These are phyloP conservation scores for Trachelus stipa DNA, from an alignment of 2,888 invertebrate genomes.

Conservation along the genomic window DNA sequence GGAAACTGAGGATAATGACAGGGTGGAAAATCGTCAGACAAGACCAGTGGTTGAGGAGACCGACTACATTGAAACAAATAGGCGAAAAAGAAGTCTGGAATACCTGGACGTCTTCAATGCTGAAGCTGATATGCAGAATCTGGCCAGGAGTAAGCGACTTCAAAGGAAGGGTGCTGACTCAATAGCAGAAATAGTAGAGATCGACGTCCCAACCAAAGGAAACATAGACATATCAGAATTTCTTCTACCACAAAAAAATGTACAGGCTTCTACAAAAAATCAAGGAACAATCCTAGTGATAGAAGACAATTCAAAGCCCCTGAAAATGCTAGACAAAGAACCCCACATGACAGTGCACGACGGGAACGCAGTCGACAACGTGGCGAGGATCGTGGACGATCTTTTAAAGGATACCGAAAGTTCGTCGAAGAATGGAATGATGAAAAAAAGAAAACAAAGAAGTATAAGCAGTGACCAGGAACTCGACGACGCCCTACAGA, in stretches of 20 bases:
- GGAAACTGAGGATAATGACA: conserved; percentile 23
- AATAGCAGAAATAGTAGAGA: conserved; percentile 56
- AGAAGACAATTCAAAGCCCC: conserved; percentile 29
- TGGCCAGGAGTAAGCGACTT: conserved; percentile 36
- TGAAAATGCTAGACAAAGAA: conserved; percentile 26
- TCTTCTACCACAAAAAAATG: conserved; percentile 28
- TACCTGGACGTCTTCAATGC: conserved; percentile 32
- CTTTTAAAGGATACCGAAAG: conserved; percentile 13
- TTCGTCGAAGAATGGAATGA: not conserved
- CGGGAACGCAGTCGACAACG: conserved; percentile 21
- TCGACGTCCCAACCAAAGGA: conserved; percentile 48
- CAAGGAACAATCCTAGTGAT: conserved; percentile 25
- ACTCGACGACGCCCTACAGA: conserved; percentile 53
- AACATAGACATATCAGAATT: conserved; percentile 42
- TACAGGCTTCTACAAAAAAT: not conserved
- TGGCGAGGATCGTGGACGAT: conserved; percentile 19
- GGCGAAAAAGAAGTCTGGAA: conserved; percentile 46
- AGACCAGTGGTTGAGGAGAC: conserved; percentile 20
- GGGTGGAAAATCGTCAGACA: conserved; percentile 27
- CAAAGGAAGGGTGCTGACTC: conserved; percentile 55
- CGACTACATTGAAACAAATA: conserved; percentile 16
- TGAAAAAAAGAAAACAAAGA: conserved; percentile 30
- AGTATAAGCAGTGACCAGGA: conserved; percentile 45
- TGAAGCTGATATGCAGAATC: conserved; percentile 27
- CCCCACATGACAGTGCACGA: conserved; percentile 11